These are phyloP conservation scores for Urechis unicinctus DNA, from an alignment of 2,888 invertebrate genomes.

Conservation along the genomic window DNA sequence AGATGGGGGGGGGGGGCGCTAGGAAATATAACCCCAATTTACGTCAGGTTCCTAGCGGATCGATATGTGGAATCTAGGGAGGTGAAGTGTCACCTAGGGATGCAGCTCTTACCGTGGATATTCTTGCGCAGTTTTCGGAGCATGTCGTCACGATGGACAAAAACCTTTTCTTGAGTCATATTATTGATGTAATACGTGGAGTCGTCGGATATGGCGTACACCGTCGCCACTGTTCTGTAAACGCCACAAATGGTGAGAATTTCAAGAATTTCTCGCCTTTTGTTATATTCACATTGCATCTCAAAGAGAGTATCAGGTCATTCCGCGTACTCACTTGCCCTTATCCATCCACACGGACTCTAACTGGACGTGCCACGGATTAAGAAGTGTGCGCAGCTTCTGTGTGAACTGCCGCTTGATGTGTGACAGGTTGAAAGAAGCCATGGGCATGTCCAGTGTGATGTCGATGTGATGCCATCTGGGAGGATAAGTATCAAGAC, in stretches of 20 bases:
- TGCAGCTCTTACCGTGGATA: constrained; percentile 3
- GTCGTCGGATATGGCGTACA: constrained; percentile 4
- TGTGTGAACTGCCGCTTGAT: neutral
- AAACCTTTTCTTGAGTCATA: neutral
- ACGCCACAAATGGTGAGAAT: neutral
- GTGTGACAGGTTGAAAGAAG: neutral
- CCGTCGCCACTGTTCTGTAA: constrained; percentile 5
- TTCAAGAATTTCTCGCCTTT: neutral
- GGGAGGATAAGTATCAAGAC: constrained; percentile 2
- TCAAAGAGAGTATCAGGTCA: too few species aligned
- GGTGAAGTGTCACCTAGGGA: too few species aligned
- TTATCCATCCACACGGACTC: too few species aligned
- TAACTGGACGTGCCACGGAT: constrained; percentile 8
- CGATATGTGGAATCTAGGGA: too few species aligned
- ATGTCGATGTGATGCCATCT: constrained; percentile 3
- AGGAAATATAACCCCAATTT: too few species aligned
- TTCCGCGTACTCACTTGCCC: too few species aligned
- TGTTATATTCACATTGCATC: too few species aligned
- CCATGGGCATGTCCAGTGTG: neutral
- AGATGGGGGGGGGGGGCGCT: too few species aligned
- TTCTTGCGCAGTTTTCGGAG: constrained; percentile 1
- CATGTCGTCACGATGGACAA: constrained; percentile 3
- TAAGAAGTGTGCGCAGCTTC: neutral
- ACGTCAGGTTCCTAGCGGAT: too few species aligned
- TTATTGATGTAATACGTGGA: neutral